Evolutionary conservation across 2,113 vertebrate species (phyloP).

Genomic region (Cyanoramphus novaezelandiae): DNA sequence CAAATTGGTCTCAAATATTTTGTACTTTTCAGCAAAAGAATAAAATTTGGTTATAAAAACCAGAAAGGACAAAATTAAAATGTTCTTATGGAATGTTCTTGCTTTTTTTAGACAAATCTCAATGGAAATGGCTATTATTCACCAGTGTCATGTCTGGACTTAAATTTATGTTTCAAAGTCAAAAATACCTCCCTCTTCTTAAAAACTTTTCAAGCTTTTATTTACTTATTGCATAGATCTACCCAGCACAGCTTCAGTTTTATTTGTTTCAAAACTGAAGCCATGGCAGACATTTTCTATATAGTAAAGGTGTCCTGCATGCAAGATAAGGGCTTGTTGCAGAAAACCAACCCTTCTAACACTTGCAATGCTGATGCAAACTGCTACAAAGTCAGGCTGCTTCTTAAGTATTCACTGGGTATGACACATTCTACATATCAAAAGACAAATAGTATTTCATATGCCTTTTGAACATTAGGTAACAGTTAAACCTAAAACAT

Average conservation of each 20-base stretch:
- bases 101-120: neutral
- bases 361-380: neutral
- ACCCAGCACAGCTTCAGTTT: neutral
- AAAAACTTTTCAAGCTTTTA: neutral
- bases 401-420: neutral
- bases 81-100: neutral
- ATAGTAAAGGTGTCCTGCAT: neutral
- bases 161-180: neutral
- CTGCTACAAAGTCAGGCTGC: neutral
- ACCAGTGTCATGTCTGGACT: neutral
- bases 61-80: neutral
- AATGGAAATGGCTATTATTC: neutral
- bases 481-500: neutral
- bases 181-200: neutral
- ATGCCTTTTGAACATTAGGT: neutral
- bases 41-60: neutral
- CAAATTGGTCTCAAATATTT: neutral
- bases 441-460: neutral
- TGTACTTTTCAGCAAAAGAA: neutral
- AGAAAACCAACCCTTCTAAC: neutral
- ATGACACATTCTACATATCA: neutral
- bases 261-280: neutral
- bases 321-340: neutral
- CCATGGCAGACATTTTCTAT: neutral
- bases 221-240: neutral